phyloP scores from a whole-genome alignment of 2,797 vertebrate species.

The Micromesistius poutassou region DNA sequence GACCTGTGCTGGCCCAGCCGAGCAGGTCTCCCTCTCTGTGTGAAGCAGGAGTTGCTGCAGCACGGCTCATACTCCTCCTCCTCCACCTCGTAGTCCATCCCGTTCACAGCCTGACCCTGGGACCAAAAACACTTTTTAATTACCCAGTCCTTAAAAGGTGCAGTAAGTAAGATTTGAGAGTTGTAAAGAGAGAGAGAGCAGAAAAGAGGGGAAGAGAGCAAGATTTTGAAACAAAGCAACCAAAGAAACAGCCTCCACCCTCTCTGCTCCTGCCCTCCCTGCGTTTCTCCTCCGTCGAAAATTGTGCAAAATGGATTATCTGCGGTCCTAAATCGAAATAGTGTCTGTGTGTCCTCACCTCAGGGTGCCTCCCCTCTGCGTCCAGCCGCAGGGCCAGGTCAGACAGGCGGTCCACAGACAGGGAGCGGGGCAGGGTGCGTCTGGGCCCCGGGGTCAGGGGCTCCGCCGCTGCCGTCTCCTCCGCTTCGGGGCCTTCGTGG shows the following conservation, averaged over 20 bases:
- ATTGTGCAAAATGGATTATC: not conserved
- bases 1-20: conserved; percentile 30
- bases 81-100: conserved; percentile 66
- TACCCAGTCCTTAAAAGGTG: not conserved
- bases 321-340: too few relatives aligned
- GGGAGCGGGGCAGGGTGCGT: conserved; percentile 70
- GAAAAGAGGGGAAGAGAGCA: not conserved
- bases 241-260: not conserved
- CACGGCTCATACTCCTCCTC: conserved; percentile 47
- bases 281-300: not conserved
- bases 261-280: not conserved
- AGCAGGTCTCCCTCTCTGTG: not conserved
- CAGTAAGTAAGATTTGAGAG: not conserved
- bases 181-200: not conserved
- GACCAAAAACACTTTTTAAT: not conserved
- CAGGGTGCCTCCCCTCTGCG: conserved; percentile 54
- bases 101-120: conserved; percentile 71
- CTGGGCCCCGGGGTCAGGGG: conserved; percentile 49
- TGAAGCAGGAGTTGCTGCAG: conserved; percentile 68
- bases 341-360: not conserved
- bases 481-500: not conserved
- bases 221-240: not conserved
- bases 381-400: conserved; percentile 79
- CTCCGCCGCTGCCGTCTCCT: not conserved
- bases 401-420: conserved; percentile 77